phyloP scores from a whole-genome alignment of 2,888 invertebrate species.

The Lasiommata megera region DNA sequence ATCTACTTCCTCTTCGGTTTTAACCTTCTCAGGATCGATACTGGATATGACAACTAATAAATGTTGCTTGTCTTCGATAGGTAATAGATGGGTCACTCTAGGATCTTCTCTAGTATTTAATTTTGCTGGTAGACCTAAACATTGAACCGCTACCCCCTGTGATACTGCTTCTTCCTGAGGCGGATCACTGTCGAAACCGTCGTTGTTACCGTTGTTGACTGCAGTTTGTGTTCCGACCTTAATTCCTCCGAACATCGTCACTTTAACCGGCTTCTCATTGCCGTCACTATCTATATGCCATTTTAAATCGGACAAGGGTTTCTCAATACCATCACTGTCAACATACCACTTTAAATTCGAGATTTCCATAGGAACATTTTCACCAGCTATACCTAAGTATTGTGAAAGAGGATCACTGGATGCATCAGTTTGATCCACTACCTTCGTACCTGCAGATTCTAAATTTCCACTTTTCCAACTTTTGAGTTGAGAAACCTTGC shows the following conservation, averaged over 20 bases:
- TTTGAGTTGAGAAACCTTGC: slow-evolving; percentile 68
- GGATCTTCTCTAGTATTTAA: slow-evolving; percentile 73
- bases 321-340: slow-evolving; percentile 64
- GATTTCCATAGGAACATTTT: slow-evolving; percentile 64
- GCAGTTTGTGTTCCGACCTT: slow-evolving; percentile 65
- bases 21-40: slow-evolving; percentile 57
- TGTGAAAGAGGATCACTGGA: slow-evolving; percentile 64
- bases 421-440: slow-evolving; percentile 69
- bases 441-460: slow-evolving; percentile 67
- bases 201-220: slow-evolving; percentile 65
- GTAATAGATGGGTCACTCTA: slow-evolving; percentile 83
- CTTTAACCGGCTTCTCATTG: slow-evolving; percentile 59
- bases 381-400: slow-evolving; percentile 64
- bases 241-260: slow-evolving; percentile 55
- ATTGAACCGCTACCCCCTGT: slow-evolving; percentile 79
- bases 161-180: slow-evolving; percentile 66
- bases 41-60: slow-evolving; percentile 82
- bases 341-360: slow-evolving; percentile 74
- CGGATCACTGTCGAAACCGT: slow-evolving; percentile 75
- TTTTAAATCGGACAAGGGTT: slow-evolving; percentile 63
- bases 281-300: slow-evolving; percentile 71
- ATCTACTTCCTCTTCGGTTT: slow-evolving; percentile 55
- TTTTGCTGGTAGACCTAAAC: slow-evolving; percentile 76
- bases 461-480: slow-evolving; percentile 69
- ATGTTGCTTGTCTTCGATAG: slow-evolving; percentile 86